phyloP scores from a whole-genome alignment of 2,888 invertebrate species.

The Keiferia lycopersicella region DNA sequence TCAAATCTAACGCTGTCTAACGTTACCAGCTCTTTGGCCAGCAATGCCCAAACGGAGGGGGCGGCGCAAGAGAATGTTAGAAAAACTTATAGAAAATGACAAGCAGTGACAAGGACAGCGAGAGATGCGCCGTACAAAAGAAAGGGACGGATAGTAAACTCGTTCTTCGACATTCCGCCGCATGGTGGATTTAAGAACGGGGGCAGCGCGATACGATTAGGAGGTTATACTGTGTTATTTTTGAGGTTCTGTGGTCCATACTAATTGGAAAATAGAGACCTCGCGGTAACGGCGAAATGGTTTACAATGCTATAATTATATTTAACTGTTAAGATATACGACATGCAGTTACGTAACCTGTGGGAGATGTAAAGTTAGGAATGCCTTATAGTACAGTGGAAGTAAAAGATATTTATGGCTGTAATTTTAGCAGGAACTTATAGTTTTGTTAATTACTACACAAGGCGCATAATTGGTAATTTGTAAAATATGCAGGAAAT shows the following conservation, averaged over 20 bases:
- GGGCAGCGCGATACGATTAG: slow-evolving; percentile 79
- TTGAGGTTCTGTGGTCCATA: slow-evolving; percentile 62
- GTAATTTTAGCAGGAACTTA: slow-evolving; percentile 5
- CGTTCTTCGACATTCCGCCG: slow-evolving; percentile 79
- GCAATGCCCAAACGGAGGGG: slow-evolving; percentile 66
- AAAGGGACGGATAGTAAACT: slow-evolving; percentile 76
- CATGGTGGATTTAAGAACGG: slow-evolving; percentile 80
- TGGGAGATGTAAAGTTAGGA: slow-evolving; percentile 7
- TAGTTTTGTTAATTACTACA: not conserved
- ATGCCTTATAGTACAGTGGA: not conserved
- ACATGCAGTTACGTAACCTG: slow-evolving; percentile 4
- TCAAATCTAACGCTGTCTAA: too few species aligned
- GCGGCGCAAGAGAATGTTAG: slow-evolving; percentile 75
- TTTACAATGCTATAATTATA: slow-evolving; percentile 20
- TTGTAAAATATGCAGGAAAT: not conserved
- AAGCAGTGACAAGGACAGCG: slow-evolving; percentile 73
- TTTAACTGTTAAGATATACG: slow-evolving; percentile 9
- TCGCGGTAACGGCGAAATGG: slow-evolving; percentile 42
- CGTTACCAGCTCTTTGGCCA: slow-evolving; percentile 54
- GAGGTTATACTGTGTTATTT: slow-evolving; percentile 77
- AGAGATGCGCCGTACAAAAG: slow-evolving; percentile 62
- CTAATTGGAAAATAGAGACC: slow-evolving; percentile 56
- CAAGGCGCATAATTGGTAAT: not conserved
- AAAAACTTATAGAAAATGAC: slow-evolving; percentile 82
- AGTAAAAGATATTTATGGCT: slow-evolving; percentile 3